phyloP scores from a whole-genome alignment of 2,797 vertebrate genomes.

The Eulemur mongoz region DNA sequence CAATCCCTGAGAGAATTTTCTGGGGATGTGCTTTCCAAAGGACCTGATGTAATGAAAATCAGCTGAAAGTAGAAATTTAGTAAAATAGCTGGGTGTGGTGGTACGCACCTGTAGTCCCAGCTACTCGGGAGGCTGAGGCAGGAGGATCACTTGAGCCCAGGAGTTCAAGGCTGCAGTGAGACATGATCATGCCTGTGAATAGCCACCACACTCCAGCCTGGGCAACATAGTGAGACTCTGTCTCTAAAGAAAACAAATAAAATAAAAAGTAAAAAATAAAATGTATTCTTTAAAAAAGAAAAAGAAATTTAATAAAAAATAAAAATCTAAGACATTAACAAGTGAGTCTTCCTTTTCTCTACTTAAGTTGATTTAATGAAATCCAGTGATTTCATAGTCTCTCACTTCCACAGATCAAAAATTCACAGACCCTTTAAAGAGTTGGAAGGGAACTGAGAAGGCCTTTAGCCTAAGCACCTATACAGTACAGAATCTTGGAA shows the following conservation, averaged over 20 bases:
- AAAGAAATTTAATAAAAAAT: neutral
- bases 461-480: neutral
- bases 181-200: too few species aligned
- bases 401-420: neutral
- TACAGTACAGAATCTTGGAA: neutral
- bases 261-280: neutral
- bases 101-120: neutral
- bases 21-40: neutral
- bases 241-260: neutral
- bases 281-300: neutral
- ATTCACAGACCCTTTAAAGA: neutral
- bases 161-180: too few species aligned
- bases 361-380: neutral
- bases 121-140: neutral
- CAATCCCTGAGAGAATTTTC: neutral
- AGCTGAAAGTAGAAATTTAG: neutral
- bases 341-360: slow-evolving; percentile 13
- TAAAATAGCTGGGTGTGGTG: neutral
- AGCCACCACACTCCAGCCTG: neutral
- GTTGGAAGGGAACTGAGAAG: slow-evolving; percentile 1
- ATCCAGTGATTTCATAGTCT: neutral
- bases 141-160: too few species aligned
- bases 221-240: neutral
- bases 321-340: neutral
- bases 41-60: neutral